Evolutionary conservation across 2,888 invertebrate species (phyloP).

Genomic region (Chironomus tentans): DNA sequence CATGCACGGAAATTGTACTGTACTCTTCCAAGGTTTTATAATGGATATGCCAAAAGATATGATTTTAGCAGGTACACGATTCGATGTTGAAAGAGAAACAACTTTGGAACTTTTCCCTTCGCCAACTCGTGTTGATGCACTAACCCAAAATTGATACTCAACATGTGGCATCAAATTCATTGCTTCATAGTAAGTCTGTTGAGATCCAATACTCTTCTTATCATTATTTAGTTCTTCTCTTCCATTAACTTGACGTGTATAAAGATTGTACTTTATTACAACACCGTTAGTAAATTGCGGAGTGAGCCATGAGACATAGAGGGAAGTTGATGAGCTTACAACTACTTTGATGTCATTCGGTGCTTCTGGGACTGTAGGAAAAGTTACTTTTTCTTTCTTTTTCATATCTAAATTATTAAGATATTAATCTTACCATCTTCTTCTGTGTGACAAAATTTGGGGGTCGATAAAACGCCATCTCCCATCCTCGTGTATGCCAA

Average conservation of each 20-base stretch:
- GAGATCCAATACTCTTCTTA: slow-evolving; percentile 54
- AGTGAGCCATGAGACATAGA: slow-evolving; percentile 69
- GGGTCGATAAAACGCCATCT: slow-evolving; percentile 58
- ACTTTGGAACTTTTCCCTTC: slow-evolving; percentile 65
- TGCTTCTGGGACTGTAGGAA: slow-evolving; percentile 60
- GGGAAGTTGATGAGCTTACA: slow-evolving; percentile 61
- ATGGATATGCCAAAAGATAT: slow-evolving; percentile 60
- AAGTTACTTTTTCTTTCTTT: neutral
- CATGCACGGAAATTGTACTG: slow-evolving; percentile 53
- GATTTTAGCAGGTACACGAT: slow-evolving; percentile 57
- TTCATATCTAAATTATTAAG: neutral
- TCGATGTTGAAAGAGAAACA: slow-evolving; percentile 56
- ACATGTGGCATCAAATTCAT: slow-evolving; percentile 58
- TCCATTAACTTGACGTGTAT: slow-evolving; percentile 58
- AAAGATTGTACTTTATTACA: slow-evolving; percentile 64
- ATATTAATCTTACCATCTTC: slow-evolving; percentile 57
- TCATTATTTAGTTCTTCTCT: slow-evolving; percentile 59
- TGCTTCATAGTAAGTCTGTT: slow-evolving; percentile 56
- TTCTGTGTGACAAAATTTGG: slow-evolving; percentile 64
- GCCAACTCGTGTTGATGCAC: slow-evolving; percentile 66
- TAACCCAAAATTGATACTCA: slow-evolving; percentile 71
- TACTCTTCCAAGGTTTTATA: slow-evolving; percentile 57
- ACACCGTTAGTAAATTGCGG: slow-evolving; percentile 67
- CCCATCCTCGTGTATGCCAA: slow-evolving; percentile 70
- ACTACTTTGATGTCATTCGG: slow-evolving; percentile 73